Conservation (phyloP, 2,888 invertebrate genomes). For the Rhagophthalmus giganteus region DNA sequence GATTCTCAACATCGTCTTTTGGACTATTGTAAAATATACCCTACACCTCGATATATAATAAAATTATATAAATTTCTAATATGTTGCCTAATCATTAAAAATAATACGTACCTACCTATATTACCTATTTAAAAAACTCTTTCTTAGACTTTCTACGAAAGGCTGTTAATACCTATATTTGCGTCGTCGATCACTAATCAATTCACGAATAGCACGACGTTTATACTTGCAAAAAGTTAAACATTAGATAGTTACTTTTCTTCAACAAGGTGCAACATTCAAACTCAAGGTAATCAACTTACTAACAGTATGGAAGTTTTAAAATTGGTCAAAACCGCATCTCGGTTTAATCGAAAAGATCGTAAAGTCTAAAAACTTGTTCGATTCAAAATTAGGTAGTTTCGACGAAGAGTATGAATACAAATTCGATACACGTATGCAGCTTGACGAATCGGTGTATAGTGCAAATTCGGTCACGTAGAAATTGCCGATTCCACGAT, state of each 20-base stretch:
- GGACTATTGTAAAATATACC: no score
- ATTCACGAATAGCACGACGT: background rate
- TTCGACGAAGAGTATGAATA: background rate
- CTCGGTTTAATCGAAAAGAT: no score
- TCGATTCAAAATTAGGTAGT: no score
- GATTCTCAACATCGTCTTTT: no score
- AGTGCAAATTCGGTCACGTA: no score
- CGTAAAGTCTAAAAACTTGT: no score
- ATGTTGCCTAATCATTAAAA: conserved; percentile 17
- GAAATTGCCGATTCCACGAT: no score
- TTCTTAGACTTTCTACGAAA: conserved; percentile 11
- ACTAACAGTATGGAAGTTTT: conserved; percentile 3
- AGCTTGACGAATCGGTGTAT: background rate
- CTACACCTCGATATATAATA: conserved; percentile 8
- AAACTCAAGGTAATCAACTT: conserved; percentile 8
- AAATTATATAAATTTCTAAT: conserved; percentile 22
- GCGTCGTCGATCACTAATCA: background rate
- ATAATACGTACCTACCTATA: no score
- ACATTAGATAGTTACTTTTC: conserved; percentile 4
- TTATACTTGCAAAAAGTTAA: conserved; percentile 1
- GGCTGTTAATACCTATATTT: background rate
- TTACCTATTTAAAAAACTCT: conserved; percentile 10
- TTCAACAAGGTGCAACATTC: background rate
- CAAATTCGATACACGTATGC: background rate
- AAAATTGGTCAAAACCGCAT: background rate